Base-by-base conservation (phyloP, 1,140 invertebrate genomes). In the Cotesia vestalis region DNA sequence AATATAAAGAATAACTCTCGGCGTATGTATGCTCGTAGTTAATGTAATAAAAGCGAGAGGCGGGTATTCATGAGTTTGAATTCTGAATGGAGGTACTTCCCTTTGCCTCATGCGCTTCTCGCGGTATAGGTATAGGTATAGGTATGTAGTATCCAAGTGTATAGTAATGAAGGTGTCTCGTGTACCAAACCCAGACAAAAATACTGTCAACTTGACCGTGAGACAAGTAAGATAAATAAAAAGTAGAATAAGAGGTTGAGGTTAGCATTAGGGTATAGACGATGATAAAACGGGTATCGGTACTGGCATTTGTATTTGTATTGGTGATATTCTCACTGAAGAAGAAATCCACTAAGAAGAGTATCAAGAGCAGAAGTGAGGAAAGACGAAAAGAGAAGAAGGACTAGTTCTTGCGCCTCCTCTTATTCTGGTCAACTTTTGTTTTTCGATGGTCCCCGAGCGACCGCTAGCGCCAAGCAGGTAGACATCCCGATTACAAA, bases 111-210 rank as follows among this genome's bases (percentile, higher is more conserved):
- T 27, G 27, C 27, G 27, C 27, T 27, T 27, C 27, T 27, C 27
- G 27, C 27, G 27, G 27, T 27, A 27, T 27, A 27, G 1, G 2
- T 27, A 27, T 27, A 27, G 27, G 1, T 27, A 27, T 27, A 27
- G 27, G 27, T 27, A 27, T 27, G 3, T 27, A 72, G 71, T 59
- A 72, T 71, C 66, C 55, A 75, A 75, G 76, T 78, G 79, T 82
- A 81, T 81, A 80, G 77, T 83, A 84, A 85, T 85, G 80, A 84
- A 85, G 84, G 84, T 78, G 81, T 85, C 82, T 83, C 75, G 60
- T 78, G 75, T 72, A 66, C 63, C 46, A 60, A 46, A 63, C 53
- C 38, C 63, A 72, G 67, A 81, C 80, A 84, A 85, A 84, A 84
- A 84, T 85, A 83, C 80, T 80, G 84, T 84, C 82, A 83, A 80